Percentiles rank a stretch among this genome's conserved stretches.
Evolutionary conservation across 2,888 invertebrate species (phyloP).

Genomic region (Lissonota sp.): DNA sequence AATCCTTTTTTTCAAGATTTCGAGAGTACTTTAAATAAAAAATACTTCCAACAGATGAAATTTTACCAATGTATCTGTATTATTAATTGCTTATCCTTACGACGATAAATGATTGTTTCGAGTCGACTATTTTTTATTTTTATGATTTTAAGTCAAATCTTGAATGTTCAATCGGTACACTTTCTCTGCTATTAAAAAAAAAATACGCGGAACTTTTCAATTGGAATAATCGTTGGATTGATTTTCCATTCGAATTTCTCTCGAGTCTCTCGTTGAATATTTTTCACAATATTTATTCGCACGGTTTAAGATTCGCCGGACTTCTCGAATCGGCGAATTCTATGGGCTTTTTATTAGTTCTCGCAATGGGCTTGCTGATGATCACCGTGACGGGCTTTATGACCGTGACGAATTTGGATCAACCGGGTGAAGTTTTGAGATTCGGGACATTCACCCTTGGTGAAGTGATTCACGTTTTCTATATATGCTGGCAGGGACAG

Average conservation of each 20-base stretch:
- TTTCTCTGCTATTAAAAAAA: too few relatives aligned
- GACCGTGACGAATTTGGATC: conserved; percentile 23
- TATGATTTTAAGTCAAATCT: too few relatives aligned
- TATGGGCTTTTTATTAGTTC: conserved; percentile 32
- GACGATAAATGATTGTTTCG: too few relatives aligned
- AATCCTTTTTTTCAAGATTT: too few relatives aligned
- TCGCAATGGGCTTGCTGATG: conserved; percentile 45
- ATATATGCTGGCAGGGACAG: conserved; percentile 36
- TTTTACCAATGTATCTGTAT: too few relatives aligned
- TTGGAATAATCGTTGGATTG: not conserved
- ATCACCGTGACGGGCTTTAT: conserved; percentile 42
- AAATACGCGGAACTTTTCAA: not conserved
- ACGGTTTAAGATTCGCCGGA: conserved; percentile 32
- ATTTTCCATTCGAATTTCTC: too few relatives aligned
- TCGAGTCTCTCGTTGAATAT: not conserved
- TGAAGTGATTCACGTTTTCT: conserved; percentile 39
- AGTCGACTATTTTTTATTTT: too few relatives aligned
- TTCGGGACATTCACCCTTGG: conserved; percentile 25
- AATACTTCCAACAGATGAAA: too few relatives aligned
- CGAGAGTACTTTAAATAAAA: too few relatives aligned
- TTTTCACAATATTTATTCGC: not conserved
- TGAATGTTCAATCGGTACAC: too few relatives aligned
- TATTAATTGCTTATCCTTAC: too few relatives aligned
- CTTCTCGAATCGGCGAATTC: conserved; percentile 42
- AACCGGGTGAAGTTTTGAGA: conserved; percentile 34